These are phyloP conservation scores for Tragelaphus scriptus DNA, from an alignment of 2,113 vertebrate species.

Conservation along the genomic window DNA sequence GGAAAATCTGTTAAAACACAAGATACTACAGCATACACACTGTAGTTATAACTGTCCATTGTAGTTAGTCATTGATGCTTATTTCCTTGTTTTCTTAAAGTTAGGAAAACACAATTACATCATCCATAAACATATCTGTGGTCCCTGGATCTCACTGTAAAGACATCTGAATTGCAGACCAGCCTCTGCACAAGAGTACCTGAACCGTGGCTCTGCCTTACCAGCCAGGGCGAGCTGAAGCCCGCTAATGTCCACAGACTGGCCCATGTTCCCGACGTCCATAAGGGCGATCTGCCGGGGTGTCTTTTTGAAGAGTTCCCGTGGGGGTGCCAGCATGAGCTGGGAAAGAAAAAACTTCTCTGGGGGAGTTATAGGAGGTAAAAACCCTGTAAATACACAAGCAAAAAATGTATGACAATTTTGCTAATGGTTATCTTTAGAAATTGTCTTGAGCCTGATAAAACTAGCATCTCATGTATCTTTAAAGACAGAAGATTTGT, in stretches of 20 bases:
- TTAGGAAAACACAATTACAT: neutral
- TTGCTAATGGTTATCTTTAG: neutral
- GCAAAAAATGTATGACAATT: neutral
- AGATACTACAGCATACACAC: neutral
- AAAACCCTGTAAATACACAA: constrained; percentile 85
- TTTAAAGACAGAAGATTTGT: neutral
- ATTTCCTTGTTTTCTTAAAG: neutral
- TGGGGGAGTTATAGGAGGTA: constrained; percentile 95
- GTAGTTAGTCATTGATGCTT: neutral
- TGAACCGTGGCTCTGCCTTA: constrained; percentile 48
- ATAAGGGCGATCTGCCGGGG: constrained; percentile 95
- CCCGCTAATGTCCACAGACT: constrained; percentile 95
- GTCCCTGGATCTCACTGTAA: neutral
- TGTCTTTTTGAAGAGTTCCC: constrained; percentile 98
- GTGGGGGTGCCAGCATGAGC: constrained; percentile 96
- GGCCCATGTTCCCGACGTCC: constrained; percentile 92
- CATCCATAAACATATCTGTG: neutral
- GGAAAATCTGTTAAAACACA: neutral
- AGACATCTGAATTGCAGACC: neutral
- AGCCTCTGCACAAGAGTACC: neutral
- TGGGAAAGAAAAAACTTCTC: constrained; percentile 99
- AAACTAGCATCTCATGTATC: neutral
- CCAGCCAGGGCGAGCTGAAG: constrained; percentile 95
- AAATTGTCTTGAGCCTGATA: neutral
- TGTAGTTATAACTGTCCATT: neutral